Evolutionary conservation across 2,797 vertebrate genomes (phyloP), one percentile per base, ranked within the genome.

Genomic region (Sebastes matsubarae): DNA sequence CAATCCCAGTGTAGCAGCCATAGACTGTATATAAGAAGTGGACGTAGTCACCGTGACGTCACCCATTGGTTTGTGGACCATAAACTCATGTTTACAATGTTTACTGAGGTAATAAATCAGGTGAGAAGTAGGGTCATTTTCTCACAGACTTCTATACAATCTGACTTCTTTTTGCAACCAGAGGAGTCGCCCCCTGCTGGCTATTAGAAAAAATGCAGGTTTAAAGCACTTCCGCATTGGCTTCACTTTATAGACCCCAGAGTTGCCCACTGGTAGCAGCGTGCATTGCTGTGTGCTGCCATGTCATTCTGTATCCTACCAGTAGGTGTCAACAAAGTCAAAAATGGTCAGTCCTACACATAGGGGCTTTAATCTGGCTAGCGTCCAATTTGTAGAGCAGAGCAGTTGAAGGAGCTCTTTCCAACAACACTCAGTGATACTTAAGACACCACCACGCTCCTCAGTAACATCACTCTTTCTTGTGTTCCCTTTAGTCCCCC

Each of bases 401-500:
- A 54, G 32, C 1, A 55, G 5, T 12, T 67, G 8, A 22, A 60
- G 25, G 8, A 54, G 25, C 16, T 59, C 2, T 13, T 66, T 79
- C 8, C 5, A 58, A 6, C 22, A 50, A 63, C 6, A 24, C 2
- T 55, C 9, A 8, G 7, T 36, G 27, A 57, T 30, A 52, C 25
- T 25, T 24, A 8, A 22, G 13, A 18, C 11, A 34, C 8, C 24
- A 25, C 18, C 27, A 24, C 66, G n/a, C 24, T 54, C 55, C 22
- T 20, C 58, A 68, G 25, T 77, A 63, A 70, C 18, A 22, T 64
- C 16, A 25, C 12, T 67, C 4, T 57, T 57, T 60, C 30, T 29
- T 85, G 20, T 89, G 20, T 86, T 71, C 72, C 46, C 30, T 82
- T 34, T 87, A 99, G 98, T 69, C 97, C 98, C 74, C 96, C 97